A percentile compares a stretch with the other conserved stretches of the same genome.
phyloP scores from a whole-genome alignment of 2,113 vertebrate species.

The Eleginops maclovinus region DNA sequence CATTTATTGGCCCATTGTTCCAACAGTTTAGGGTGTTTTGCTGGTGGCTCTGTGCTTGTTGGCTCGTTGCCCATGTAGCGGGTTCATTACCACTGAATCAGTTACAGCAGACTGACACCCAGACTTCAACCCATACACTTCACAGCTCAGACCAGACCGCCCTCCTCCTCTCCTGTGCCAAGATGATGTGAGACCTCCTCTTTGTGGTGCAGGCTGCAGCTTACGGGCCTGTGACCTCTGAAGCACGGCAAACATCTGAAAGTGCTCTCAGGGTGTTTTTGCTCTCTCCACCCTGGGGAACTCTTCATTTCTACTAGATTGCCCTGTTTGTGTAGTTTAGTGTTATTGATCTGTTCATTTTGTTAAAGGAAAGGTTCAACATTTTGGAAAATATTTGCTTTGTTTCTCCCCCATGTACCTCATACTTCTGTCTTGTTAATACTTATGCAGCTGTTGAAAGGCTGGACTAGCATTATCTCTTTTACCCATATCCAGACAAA shows the following conservation, averaged over 20 bases:
- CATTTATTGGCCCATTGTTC: neutral
- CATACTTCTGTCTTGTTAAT: neutral
- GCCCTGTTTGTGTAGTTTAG: neutral
- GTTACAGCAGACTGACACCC: conserved; percentile 71
- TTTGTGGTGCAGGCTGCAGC: conserved; percentile 8
- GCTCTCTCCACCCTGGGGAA: neutral
- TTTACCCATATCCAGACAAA: neutral
- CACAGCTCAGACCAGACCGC: conserved; percentile 39
- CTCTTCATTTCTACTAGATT: neutral
- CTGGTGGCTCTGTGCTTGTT: conserved; percentile 41
- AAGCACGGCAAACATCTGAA: conserved; percentile 10
- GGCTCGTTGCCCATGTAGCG: conserved; percentile 52
- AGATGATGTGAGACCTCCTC: conserved; percentile 18
- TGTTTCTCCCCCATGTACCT: neutral
- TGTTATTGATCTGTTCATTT: conserved; percentile 11
- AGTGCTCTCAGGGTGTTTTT: neutral
- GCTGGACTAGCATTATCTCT: neutral
- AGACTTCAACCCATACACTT: conserved; percentile 66
- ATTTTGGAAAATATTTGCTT: neutral
- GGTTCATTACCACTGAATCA: conserved; percentile 65
- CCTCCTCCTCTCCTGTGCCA: conserved; percentile 43
- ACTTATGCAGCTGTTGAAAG: neutral
- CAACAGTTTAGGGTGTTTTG: conserved; percentile 16
- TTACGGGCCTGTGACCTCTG: conserved; percentile 18
- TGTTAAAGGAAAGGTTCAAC: neutral